Conservation (phyloP, 2,888 invertebrate genomes). For the Chymomyza fuscimana region DNA sequence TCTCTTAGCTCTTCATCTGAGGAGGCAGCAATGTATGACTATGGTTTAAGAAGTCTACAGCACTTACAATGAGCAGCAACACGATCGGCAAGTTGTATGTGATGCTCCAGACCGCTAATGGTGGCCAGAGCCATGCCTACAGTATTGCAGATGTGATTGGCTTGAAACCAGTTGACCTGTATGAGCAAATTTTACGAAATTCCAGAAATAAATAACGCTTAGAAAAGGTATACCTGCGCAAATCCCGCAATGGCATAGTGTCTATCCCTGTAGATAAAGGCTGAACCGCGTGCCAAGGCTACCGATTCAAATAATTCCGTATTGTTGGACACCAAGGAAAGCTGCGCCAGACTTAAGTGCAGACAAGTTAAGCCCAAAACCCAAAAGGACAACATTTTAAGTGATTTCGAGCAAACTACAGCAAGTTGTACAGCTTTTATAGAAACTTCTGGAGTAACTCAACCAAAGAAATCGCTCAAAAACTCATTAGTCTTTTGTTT, state of each 20-base stretch:
- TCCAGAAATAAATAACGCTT: too few species aligned
- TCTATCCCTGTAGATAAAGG: conserved; percentile 17
- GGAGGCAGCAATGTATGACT: not conserved
- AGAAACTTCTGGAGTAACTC: not conserved
- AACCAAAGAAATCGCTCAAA: conserved; percentile 43
- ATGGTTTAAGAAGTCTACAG: not conserved
- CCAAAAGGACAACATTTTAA: not conserved
- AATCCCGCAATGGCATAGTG: conserved; percentile 39
- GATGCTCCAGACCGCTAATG: conserved; percentile 32
- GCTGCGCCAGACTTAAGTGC: not conserved
- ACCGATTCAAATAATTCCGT: not conserved
- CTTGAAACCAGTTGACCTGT: conserved; percentile 54
- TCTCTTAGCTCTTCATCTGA: conserved; percentile 10
- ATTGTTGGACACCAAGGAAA: not conserved
- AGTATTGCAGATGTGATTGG: conserved; percentile 42
- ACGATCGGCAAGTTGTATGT: conserved; percentile 32
- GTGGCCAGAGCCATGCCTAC: conserved; percentile 46
- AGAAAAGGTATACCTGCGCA: conserved; percentile 31
- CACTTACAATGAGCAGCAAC: conserved; percentile 9
- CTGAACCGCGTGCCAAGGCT: not conserved
- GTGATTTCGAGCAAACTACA: not conserved
- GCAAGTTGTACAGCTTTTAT: conserved; percentile 30
- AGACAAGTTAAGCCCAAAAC: not conserved
- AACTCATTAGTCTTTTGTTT: conserved; percentile 37
- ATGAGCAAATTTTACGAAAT: not conserved